phyloP scores from a whole-genome alignment of 1,140 invertebrate genomes.

The Cecropterus lyciades region DNA sequence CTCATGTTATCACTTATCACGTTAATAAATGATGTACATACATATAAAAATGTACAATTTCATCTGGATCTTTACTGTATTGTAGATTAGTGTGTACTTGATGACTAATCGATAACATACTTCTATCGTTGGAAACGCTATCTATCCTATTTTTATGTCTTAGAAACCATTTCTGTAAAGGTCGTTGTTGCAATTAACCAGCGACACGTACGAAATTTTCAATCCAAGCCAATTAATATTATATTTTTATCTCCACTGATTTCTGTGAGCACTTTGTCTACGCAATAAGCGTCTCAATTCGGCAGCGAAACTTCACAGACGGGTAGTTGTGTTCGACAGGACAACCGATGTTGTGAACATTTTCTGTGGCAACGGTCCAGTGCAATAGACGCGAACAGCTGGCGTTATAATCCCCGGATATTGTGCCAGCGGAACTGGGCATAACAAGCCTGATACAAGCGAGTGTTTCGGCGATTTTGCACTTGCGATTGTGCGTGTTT shows the following conservation, averaged over 20 bases:
- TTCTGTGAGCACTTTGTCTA: slow-evolving; percentile 1
- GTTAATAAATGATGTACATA: no score
- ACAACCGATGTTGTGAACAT: slow-evolving; percentile 27
- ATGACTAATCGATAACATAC: no score
- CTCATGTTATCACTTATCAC: no score
- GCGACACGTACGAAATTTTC: no score
- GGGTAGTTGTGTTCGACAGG: slow-evolving; percentile 19
- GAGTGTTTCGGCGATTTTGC: slow-evolving; percentile 14
- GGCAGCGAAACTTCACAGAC: slow-evolving; percentile 16
- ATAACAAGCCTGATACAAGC: slow-evolving; percentile 33
- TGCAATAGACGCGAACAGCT: slow-evolving; percentile 37
- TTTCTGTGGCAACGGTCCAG: slow-evolving; percentile 36
- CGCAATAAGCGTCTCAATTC: slow-evolving; percentile 25
- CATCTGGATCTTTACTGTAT: no score
- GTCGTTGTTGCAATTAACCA: no score
- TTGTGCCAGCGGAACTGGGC: slow-evolving; percentile 33
- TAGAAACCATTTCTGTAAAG: no score
- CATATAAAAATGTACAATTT: no score
- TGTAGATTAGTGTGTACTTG: no score
- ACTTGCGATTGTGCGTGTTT: slow-evolving; percentile 4
- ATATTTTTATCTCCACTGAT: neutral
- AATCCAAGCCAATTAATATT: no score
- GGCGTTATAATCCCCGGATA: slow-evolving; percentile 34
- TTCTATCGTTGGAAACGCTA: no score
- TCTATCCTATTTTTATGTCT: no score